Percentiles rank a stretch among this genome's conserved stretches.
Conservation (phyloP, 2,888 invertebrate species). For the Choristoneura rosaceana region DNA sequence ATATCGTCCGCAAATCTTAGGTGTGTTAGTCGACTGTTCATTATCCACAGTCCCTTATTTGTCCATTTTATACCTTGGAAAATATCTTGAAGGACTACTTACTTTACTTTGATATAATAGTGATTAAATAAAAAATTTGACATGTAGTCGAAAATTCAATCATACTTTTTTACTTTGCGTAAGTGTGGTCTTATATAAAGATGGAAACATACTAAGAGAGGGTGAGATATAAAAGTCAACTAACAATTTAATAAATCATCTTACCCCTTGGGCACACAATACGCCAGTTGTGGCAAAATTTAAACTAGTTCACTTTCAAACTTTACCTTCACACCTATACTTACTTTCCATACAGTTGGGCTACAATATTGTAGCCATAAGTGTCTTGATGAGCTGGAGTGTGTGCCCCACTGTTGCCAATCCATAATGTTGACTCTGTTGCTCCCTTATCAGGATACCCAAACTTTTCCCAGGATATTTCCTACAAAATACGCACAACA, state of each 20-base stretch:
- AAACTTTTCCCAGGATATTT: conserved; percentile 87
- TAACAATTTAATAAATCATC: background rate
- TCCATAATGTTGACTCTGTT: conserved; percentile 93
- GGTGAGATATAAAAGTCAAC: too few relatives aligned
- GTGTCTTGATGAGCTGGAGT: conserved; percentile 98
- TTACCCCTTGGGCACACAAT: background rate
- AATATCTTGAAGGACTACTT: too few relatives aligned
- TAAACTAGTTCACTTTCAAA: background rate
- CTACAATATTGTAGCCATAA: conserved; percentile 96
- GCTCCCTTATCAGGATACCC: conserved; percentile 89
- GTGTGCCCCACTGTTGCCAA: conserved; percentile 94
- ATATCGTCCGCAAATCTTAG: too few relatives aligned
- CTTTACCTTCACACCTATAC: conserved; percentile 45
- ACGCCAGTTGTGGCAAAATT: background rate
- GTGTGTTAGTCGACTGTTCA: too few relatives aligned
- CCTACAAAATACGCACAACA: conserved; percentile 49
- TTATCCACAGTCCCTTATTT: too few relatives aligned
- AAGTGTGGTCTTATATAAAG: too few relatives aligned
- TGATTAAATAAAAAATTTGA: too few relatives aligned
- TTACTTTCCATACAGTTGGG: conserved; percentile 94
- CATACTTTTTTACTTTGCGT: too few relatives aligned
- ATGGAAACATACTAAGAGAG: too few relatives aligned
- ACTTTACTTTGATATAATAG: too few relatives aligned
- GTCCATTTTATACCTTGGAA: too few relatives aligned
- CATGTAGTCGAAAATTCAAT: too few relatives aligned